Base-by-base conservation (phyloP, 1,140 invertebrate species). In the Pseudomyrmex gracilis region DNA sequence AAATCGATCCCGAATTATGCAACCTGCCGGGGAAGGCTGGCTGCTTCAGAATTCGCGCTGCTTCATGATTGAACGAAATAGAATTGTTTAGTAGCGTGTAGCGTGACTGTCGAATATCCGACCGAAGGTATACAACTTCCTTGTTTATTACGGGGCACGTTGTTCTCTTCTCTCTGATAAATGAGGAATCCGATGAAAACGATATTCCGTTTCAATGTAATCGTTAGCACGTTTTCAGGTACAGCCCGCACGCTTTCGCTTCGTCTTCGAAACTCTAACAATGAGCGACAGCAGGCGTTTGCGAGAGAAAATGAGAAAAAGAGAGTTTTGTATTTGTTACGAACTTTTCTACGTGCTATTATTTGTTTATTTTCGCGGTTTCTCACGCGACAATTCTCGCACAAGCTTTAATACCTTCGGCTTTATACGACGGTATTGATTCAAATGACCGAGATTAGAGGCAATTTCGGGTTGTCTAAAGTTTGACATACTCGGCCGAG, bases 1-100 rank as follows among this genome's bases (percentile, higher is more conserved):
- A 87, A 88, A 92, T 92, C 90, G 90, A 77, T 87, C 83, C 80
- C 83, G 68, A 86, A 89, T 90, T 87, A 89, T 85, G 77, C 83
- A 87, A 86, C 57, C 73, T 53, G 49, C 47, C 70, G 55, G 51
- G 86, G 67, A 63, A 34, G 7, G n/a, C n/a, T n/a, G 70, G 67
- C 24, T 60, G 80, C 63, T 83, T 68, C 61, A 76, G 86, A 86
- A 92, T 90, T 91, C 87, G 84, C 87, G 82, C 73, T 78, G 76
- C 77, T 63, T 67, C 80, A 55, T 83, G 80, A 91, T 91, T 86
- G 85, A 85, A 87, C 88, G 85, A 90, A 91, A 90, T 91, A 85
- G 87, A 85, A 90, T 89, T 89, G 87, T 83, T 89, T 84, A 89
- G 84, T 84, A 82, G 78, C 63, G 43, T 58, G 57, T 74, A 57